A percentile compares a stretch with the other conserved stretches of the same genome.
Conservation (phyloP, 2,113 vertebrate species). For the Solea solea region DNA sequence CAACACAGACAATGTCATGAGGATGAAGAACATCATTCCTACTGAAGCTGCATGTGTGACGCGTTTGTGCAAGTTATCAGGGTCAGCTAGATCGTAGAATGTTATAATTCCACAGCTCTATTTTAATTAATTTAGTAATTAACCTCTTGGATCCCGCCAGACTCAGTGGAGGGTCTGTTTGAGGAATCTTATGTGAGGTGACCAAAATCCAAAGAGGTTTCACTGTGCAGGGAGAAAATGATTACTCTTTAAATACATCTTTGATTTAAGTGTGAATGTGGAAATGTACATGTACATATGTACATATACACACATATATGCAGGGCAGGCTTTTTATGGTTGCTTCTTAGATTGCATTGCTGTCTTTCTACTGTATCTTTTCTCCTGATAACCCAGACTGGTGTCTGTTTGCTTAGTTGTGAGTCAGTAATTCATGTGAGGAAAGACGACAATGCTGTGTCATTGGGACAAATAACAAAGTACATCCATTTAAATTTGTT, state of each 20-base stretch:
- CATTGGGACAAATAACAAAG: not conserved
- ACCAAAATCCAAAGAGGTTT: not conserved
- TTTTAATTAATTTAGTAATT: slow-evolving; percentile 51
- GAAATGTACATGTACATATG: not conserved
- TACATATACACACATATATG: not conserved
- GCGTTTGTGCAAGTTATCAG: not conserved
- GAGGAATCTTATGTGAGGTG: not conserved
- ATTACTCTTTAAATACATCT: too few species aligned
- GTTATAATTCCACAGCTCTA: slow-evolving; percentile 1
- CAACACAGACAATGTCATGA: too few species aligned
- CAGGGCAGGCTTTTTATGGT: not conserved
- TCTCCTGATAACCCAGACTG: too few species aligned
- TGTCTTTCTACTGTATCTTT: too few species aligned
- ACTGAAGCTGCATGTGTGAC: not conserved
- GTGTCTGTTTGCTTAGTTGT: not conserved
- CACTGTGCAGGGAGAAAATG: too few species aligned
- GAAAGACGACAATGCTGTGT: not conserved
- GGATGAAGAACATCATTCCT: not conserved
- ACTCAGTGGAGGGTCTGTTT: not conserved
- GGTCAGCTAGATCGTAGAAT: not conserved
- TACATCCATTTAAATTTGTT: not conserved
- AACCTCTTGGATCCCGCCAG: slow-evolving; percentile 31
- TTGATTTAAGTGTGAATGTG: too few species aligned
- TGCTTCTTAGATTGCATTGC: not conserved
- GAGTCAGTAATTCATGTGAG: not conserved